These are phyloP conservation scores for Brenthis ino DNA, from an alignment of 2,888 invertebrate species.

Conservation along the genomic window DNA sequence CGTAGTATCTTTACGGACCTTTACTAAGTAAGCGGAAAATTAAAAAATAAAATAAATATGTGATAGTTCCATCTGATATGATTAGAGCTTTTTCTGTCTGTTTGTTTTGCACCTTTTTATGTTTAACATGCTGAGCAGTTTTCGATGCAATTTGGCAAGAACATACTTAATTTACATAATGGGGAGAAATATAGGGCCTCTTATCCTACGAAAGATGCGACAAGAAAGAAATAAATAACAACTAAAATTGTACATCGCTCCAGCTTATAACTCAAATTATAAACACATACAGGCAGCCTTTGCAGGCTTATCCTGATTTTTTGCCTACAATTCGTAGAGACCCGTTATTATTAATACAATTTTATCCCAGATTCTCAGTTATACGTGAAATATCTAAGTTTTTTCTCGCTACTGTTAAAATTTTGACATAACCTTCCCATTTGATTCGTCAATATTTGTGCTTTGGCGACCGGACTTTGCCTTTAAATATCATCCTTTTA, in stretches of 20 bases:
- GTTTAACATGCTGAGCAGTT: too few relatives aligned
- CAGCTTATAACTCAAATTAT: conserved; percentile 12
- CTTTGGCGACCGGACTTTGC: conserved; percentile 27
- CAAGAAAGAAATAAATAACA: too few relatives aligned
- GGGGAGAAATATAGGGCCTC: too few relatives aligned
- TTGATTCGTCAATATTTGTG: conserved; percentile 50
- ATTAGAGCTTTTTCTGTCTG: too few relatives aligned
- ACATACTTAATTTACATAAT: too few relatives aligned
- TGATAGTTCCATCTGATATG: too few relatives aligned
- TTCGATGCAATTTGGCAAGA: too few relatives aligned
- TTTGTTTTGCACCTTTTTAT: too few relatives aligned
- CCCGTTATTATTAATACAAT: conserved; percentile 27
- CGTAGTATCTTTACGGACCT: too few relatives aligned
- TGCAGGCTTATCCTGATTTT: conserved; percentile 28
- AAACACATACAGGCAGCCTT: conserved; percentile 6
- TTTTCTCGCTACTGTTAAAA: conserved; percentile 44
- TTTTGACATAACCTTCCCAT: conserved; percentile 58
- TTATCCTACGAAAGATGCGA: too few relatives aligned
- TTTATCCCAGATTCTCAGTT: conserved; percentile 29
- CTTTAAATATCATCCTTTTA: conserved; percentile 37
- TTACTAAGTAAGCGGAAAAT: too few relatives aligned
- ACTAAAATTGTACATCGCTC: conserved; percentile 13
- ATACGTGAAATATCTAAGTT: conserved; percentile 37
- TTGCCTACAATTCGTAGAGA: conserved; percentile 32
- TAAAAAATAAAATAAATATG: too few relatives aligned